Conservation (phyloP, 2,888 invertebrate genomes). For the Tiphia femorata region DNA sequence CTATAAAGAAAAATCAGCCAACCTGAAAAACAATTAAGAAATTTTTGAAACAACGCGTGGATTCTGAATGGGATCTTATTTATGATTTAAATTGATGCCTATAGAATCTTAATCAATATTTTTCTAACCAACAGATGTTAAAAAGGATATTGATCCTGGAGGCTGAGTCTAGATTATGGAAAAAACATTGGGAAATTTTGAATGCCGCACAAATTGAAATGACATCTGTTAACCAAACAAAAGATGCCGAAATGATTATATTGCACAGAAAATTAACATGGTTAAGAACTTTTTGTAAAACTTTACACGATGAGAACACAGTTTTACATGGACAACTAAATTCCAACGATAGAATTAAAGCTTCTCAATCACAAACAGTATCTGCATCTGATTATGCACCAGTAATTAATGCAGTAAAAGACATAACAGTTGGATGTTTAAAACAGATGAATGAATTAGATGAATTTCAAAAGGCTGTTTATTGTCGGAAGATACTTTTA, state of each 20-base stretch:
- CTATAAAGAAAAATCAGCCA: no score
- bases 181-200: constrained; percentile 85
- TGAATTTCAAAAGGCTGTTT: no score
- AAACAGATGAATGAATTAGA: no score
- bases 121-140: constrained; percentile 79
- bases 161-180: constrained; percentile 88
- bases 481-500: no score
- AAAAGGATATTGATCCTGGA: constrained; percentile 89
- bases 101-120: background rate
- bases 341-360: constrained; percentile 28
- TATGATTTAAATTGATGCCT: no score
- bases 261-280: constrained; percentile 77
- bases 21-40: no score
- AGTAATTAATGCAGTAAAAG: no score
- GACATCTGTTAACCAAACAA: constrained; percentile 80
- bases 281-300: constrained; percentile 84
- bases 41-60: no score
- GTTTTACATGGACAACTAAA: constrained; percentile 53
- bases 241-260: constrained; percentile 76
- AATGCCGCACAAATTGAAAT: constrained; percentile 83
- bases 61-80: no score
- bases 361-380: no score
- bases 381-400: no score
- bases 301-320: constrained; percentile 74
- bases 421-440: no score